phyloP scores from a whole-genome alignment of 2,888 invertebrate genomes.

The Muscina levida region DNA sequence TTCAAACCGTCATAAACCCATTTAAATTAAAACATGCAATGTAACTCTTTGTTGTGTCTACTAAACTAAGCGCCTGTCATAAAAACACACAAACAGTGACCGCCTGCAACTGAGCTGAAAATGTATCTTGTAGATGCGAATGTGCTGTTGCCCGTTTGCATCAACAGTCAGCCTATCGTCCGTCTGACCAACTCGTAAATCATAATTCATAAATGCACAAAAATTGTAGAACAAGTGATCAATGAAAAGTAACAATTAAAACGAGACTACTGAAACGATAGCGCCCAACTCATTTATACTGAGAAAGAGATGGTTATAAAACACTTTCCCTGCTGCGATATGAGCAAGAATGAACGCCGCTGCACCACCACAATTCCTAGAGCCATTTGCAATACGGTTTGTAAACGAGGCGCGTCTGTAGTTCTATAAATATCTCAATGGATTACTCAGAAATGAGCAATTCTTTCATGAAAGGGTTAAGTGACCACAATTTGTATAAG shows the following conservation, averaged over 20 bases:
- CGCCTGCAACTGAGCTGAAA: no score
- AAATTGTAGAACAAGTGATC: slow-evolving; percentile 17
- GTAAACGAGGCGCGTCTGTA: slow-evolving; percentile 3
- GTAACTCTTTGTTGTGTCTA: slow-evolving; percentile 19
- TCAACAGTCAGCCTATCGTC: not conserved
- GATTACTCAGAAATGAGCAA: not conserved
- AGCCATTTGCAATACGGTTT: slow-evolving; percentile 26
- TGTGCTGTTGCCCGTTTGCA: not conserved
- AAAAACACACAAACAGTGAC: slow-evolving; percentile 1
- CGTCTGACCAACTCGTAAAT: slow-evolving; percentile 37
- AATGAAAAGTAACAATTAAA: slow-evolving; percentile 49
- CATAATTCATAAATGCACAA: slow-evolving; percentile 19
- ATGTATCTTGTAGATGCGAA: slow-evolving; percentile 22
- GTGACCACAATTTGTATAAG: slow-evolving; percentile 27
- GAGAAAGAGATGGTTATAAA: not conserved
- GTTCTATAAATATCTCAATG: not conserved
- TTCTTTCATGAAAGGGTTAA: slow-evolving; percentile 41
- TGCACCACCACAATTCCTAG: slow-evolving; percentile 21
- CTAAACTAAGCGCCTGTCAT: slow-evolving; percentile 48
- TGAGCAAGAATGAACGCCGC: not conserved
- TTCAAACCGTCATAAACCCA: slow-evolving; percentile 43
- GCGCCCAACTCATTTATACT: slow-evolving; percentile 13
- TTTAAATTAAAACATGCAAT: slow-evolving; percentile 35
- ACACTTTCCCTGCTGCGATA: slow-evolving; percentile 33
- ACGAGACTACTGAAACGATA: not conserved